phyloP scores from a whole-genome alignment of 2,888 invertebrate species.

The Idaea aversata region DNA sequence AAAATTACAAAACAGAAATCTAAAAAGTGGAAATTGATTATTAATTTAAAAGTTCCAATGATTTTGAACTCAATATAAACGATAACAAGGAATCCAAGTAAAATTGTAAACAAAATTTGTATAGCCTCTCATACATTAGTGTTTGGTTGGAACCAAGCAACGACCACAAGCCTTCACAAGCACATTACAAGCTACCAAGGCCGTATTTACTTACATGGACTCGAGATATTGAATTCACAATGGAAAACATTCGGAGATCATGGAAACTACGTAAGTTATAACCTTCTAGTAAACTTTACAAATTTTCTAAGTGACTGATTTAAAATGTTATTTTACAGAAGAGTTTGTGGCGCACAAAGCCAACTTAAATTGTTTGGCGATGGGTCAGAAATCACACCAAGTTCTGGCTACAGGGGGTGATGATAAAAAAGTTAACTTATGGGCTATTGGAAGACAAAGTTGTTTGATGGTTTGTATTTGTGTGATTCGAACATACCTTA shows the following conservation, averaged over 20 bases:
- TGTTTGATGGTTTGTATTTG: constrained; percentile 91
- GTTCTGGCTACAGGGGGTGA: constrained; percentile 97
- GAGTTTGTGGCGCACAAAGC: constrained; percentile 93
- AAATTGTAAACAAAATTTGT: background rate
- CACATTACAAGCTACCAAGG: constrained; percentile 27
- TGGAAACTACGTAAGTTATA: constrained; percentile 89
- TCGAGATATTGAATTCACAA: constrained; percentile 42
- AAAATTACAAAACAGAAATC: constrained; percentile 4
- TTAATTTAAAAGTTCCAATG: background rate
- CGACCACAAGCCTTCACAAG: background rate
- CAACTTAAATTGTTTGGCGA: constrained; percentile 92
- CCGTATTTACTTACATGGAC: constrained; percentile 44
- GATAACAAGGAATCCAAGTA: background rate
- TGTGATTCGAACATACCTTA: background rate
- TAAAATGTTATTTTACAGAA: constrained; percentile 74
- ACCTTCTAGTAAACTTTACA: background rate
- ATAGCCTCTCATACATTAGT: background rate
- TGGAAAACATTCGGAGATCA: constrained; percentile 84
- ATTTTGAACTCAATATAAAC: background rate
- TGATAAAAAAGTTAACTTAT: constrained; percentile 97
- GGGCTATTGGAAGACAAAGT: constrained; percentile 97
- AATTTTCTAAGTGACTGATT: constrained; percentile 3
- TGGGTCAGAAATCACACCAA: constrained; percentile 94
- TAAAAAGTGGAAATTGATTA: background rate
- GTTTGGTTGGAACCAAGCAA: constrained; percentile 4